Evolutionary conservation across 2,113 vertebrate genomes (phyloP).

Genomic region (Caranx ignobilis): DNA sequence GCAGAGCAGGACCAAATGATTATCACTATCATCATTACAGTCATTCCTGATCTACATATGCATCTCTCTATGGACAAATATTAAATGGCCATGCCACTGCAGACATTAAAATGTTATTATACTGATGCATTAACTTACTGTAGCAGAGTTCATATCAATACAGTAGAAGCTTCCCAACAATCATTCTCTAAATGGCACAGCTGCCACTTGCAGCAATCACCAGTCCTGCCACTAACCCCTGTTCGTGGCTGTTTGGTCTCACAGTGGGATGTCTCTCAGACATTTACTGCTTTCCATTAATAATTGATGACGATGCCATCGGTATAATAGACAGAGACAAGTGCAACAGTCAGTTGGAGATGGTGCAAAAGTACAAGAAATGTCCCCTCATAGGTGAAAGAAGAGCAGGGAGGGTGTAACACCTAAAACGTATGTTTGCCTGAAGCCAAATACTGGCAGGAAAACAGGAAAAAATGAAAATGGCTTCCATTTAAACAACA

Average conservation of each 20-base stretch:
- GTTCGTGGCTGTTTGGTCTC: conserved; percentile 61
- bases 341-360: conserved; percentile 66
- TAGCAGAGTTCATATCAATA: conserved; percentile 73
- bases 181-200: conserved; percentile 64
- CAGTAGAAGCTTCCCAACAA: conserved; percentile 61
- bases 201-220: conserved; percentile 53
- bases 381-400: conserved; percentile 51
- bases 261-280: conserved; percentile 71
- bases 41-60: conserved; percentile 78
- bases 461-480: conserved; percentile 63
- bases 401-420: conserved; percentile 56
- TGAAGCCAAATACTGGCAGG: conserved; percentile 75
- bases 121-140: conserved; percentile 79
- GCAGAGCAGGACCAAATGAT: conserved; percentile 76
- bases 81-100: conserved; percentile 77
- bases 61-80: conserved; percentile 82
- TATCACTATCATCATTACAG: conserved; percentile 81
- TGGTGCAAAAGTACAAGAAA: conserved; percentile 62
- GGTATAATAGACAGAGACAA: conserved; percentile 64
- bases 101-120: conserved; percentile 86
- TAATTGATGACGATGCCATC: conserved; percentile 72
- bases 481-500: conserved; percentile 74
- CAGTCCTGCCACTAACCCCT: conserved; percentile 53
- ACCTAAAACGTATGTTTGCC: conserved; percentile 70
- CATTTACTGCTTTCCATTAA: conserved; percentile 69